Base-by-base conservation (phyloP, 2,797 vertebrate species). In the Channa striata region DNA sequence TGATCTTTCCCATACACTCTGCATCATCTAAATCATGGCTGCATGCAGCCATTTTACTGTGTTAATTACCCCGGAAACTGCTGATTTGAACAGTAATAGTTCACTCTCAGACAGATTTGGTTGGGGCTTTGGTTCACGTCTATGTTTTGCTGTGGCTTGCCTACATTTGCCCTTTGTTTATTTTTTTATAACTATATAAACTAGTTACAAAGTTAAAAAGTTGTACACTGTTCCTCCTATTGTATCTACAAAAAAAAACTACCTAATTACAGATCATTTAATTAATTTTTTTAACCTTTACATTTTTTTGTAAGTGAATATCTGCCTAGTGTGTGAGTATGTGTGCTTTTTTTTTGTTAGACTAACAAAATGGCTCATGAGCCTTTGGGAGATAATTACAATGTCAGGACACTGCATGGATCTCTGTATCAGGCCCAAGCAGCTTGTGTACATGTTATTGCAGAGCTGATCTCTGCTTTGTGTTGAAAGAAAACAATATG, bases 391-490 rank as follows among this genome's bases (percentile, higher is more conserved):
- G 65, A 74, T 68, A 56, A 80, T 80, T 68, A 77, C 50, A 56
- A 52, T 78, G 46, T 80, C 54, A 68, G 68, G 51, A 62, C 60
- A 67, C 43, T 69, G 51, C 68, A 50, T 48, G 39, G 51, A 44
- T 82, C 59, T 76, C 57, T 43, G 39, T 77, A 78, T 77, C 74
- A 71, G 56, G 61, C 64, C 44, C 71, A 73, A 59, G 56, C 51
- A 69, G 67, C 49, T 69, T 80, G 66, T 68, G 58, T 63, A 69
- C 71, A 72, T 78, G 65, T 70, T 58, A 74, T 80, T 78, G 44
- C 50, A 34, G 64, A 59, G 47, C 58, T 66, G 75, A 86, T 85
- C 65, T 67, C 58, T 3, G 33, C 72, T 80, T 79, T 79, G 61
- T 61, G 46, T 60, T 36, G 70, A 72, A 77, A 72, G 67, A 78